phyloP scores from a whole-genome alignment of 2,888 invertebrate genomes.

The Athrips mouffetella region DNA sequence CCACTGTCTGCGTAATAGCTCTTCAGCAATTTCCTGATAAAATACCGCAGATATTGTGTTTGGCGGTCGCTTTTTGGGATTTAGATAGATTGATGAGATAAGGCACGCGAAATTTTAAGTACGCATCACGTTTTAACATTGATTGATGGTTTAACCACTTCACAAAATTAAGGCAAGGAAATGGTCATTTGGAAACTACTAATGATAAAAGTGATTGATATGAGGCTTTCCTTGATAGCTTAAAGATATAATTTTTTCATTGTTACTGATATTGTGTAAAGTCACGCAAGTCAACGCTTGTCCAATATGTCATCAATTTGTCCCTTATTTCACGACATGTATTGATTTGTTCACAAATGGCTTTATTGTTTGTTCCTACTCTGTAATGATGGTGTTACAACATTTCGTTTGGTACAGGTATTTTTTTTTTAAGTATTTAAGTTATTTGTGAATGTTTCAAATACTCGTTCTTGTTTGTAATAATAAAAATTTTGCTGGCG shows the following conservation, averaged over 20 bases:
- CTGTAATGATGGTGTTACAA: no score
- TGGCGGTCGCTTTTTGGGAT: slow-evolving; percentile 12
- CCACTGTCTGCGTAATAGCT: slow-evolving; percentile 70
- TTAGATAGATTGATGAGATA: slow-evolving; percentile 12
- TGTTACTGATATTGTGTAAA: slow-evolving; percentile 1
- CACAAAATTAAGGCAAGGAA: neutral
- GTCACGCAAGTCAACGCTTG: slow-evolving; percentile 6
- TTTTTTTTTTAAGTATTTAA: no score
- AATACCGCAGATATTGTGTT: slow-evolving; percentile 48
- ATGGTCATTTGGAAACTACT: neutral
- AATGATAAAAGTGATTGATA: no score
- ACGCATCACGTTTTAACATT: neutral
- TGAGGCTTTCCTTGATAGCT: neutral
- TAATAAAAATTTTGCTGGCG: no score
- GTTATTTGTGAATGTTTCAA: no score
- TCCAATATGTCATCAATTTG: neutral
- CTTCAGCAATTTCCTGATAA: slow-evolving; percentile 72
- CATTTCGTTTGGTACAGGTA: no score
- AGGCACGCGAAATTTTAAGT: slow-evolving; percentile 4
- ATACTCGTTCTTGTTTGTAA: no score
- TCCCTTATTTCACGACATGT: neutral
- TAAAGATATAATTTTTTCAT: neutral
- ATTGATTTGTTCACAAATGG: no score
- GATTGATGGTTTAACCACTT: slow-evolving; percentile 1
- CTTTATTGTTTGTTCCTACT: no score